Evolutionary conservation across 2,113 vertebrate species (phyloP), one percentile per base, ranked within the genome.

Genomic region (Archocentrus centrarchus): DNA sequence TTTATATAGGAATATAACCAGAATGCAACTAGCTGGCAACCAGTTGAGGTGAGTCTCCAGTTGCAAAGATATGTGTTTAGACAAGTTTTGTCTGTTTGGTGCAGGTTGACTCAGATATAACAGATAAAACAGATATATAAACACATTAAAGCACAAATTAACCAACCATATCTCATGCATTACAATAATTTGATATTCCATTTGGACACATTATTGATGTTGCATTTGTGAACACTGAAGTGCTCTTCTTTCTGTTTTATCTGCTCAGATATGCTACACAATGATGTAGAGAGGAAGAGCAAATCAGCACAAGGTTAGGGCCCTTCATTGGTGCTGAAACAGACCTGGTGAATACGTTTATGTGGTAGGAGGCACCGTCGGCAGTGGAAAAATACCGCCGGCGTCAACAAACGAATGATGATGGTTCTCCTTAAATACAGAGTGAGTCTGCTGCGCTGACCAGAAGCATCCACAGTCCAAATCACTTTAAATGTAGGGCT

Each of bases 401-500:
- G 68, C 68, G 53, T 73, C 11, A n/a, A 73, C 68, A 55, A 73
- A 55, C 55, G 47, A 55, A 18, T 6, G 6, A 73, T 6, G 4
- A 18, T 73, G 53, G 18, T 32, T 55, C 17, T 53, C 27, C 32
- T 53, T 53, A 55, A 73, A 53, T 50, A 53, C 24, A 53, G 44
- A 17, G 64, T 30, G 64, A 30, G 15, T 53, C 66, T 50, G 20
- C 47, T 30, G 53, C 20, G 11, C 47, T 73, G 47, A 73, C 47
- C 68, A 73, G 53, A 73, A 55, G 68, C 47, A 0, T 73, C 68
- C 27, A 73, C 47, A 55, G 47, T 73, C 27, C 68, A 55, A 27
- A 73, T 73, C 27, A 55, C 55, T 62, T 15, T 78, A 61, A 78
- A 55, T 73, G 10, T 58, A 47, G 22, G 4, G 50, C 55, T 87